Base-by-base conservation (phyloP, 2,113 vertebrate genomes). In the Psittacula cyanocephala region DNA sequence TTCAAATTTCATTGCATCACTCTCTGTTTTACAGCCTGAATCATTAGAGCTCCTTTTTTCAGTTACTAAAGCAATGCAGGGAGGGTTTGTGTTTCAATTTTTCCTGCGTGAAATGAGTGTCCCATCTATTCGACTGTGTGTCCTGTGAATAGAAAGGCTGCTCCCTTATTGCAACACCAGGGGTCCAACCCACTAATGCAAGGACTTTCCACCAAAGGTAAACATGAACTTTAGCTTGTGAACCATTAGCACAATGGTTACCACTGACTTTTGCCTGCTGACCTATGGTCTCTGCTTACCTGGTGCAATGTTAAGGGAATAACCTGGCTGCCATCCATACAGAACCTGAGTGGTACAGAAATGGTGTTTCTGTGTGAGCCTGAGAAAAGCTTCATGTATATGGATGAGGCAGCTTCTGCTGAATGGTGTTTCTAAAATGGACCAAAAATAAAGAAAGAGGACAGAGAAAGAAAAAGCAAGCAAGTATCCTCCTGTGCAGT, bases 211-310 rank as follows among this genome's bases (percentile, higher is more conserved):
- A 52, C 43, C n/a, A 52, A 81, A 84, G 52, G 70, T 85, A 97
- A 97, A 96, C 84, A 92, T 80, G 92, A 80, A 96, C 95, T 83
- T 95, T 62, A 91, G 83, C 25, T 96, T 17, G 20, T 65, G 84
- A 81, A n/a, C 33, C 20, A 14, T 59, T n/a, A 22, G 55, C 55
- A 14, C 55, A 59, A n/a, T n/a, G 33, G 59, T 81, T 52, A 28
- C 67, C 25, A 2, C 52, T 53, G 86, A 62, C 52, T 89, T 81
- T 41, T 81, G 70, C 60, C 62, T 86, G 62, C 76, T 94, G 93
- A 85, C 70, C 52, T 78, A 9, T 7, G 4, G 33, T 65, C 70
- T 94, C 52, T 75, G 57, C 37, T 91, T 3, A 1, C 23, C 41
- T 37, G 41, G 44, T 81, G 41, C 57, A 80, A 17, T 9, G 60